Percentiles rank a stretch among this genome's conserved stretches.
These are phyloP conservation scores for Progne subis DNA, from an alignment of 2,113 vertebrate species.

Conservation along the genomic window DNA sequence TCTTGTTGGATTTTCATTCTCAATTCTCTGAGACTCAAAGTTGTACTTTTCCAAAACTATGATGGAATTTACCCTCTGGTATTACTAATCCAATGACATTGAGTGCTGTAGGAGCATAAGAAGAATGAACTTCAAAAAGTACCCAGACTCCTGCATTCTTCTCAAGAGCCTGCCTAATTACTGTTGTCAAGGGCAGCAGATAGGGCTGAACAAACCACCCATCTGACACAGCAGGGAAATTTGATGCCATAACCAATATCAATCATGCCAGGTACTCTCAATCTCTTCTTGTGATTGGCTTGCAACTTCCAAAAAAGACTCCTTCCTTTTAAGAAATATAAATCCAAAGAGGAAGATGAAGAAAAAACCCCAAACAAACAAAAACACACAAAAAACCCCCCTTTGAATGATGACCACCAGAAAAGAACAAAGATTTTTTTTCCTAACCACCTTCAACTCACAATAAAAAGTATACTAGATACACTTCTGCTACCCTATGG, in stretches of 20 bases:
- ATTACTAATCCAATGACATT: neutral
- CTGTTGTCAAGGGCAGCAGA: neutral
- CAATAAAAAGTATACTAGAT: neutral
- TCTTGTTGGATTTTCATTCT: neutral
- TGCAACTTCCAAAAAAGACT: neutral
- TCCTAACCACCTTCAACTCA: neutral
- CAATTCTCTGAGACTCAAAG: neutral
- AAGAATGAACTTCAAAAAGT: neutral
- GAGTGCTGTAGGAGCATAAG: neutral
- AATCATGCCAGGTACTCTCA: neutral
- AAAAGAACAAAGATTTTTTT: neutral
- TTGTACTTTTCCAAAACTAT: neutral
- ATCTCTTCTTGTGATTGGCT: neutral
- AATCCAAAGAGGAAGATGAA: neutral
- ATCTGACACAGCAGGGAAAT: neutral
- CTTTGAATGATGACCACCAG: neutral
- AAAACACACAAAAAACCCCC: neutral
- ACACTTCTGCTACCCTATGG: neutral
- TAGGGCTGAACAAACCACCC: neutral
- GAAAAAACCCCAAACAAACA: too few species aligned
- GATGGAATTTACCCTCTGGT: neutral
- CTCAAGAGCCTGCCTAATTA: neutral
- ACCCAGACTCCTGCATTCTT: neutral
- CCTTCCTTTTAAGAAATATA: neutral
- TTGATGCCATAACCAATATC: neutral